Percentiles rank a stretch among this genome's conserved stretches.
phyloP scores from a whole-genome alignment of 2,113 vertebrate genomes.

The Puffinus mauretanicus region DNA sequence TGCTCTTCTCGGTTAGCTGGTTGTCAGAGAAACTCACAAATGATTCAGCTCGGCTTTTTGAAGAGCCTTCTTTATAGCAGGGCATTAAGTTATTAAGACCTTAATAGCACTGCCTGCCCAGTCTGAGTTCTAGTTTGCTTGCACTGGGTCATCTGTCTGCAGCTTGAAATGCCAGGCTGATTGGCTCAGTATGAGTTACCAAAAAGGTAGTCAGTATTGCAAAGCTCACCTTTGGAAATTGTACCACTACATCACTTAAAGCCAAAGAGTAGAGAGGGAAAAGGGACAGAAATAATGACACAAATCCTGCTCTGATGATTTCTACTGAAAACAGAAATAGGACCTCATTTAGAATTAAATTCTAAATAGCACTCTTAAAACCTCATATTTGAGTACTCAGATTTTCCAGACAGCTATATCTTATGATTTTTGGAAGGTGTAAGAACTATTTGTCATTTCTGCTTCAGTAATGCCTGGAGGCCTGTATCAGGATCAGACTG shows the following conservation, averaged over 20 bases:
- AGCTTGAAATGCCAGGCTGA: background rate
- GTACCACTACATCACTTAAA: background rate
- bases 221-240: background rate
- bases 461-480: background rate
- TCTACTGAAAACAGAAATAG: background rate
- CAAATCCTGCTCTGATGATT: background rate
- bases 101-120: background rate
- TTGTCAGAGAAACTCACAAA: background rate
- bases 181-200: background rate
- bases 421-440: background rate
- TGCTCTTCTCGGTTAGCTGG: background rate
- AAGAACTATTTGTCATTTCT: slow-evolving; percentile 4
- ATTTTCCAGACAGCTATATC: background rate
- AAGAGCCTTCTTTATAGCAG: background rate
- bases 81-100: background rate
- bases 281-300: background rate
- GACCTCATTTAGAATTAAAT: background rate
- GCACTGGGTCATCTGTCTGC: background rate
- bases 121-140: background rate
- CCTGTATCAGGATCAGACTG: background rate
- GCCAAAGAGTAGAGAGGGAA: background rate
- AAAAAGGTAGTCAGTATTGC: background rate
- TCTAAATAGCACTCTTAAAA: background rate
- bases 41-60: background rate
- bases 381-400: background rate